Evolutionary conservation across 2,797 vertebrate species (phyloP), one percentile per base, ranked within the genome.

Genomic region (Okamejei kenojei): DNA sequence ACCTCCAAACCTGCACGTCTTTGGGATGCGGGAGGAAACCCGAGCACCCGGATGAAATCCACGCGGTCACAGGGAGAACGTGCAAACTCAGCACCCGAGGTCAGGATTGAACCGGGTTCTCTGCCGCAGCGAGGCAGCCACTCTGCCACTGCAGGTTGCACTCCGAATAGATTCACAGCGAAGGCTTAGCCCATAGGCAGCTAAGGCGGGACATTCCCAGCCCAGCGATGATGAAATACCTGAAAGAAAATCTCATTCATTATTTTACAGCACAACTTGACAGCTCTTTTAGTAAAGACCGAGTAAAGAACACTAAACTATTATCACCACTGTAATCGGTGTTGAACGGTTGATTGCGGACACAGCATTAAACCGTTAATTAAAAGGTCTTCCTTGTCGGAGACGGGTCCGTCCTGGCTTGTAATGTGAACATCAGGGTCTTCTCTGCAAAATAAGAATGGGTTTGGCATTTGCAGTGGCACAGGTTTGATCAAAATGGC

Each of bases 361-460:
- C 23, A 92, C 73, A 91, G 38, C 68, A 54, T 76, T 92, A 76
- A 17, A 13, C 35, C 38, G n/a, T 92, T 54, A 73, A 91, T 91
- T 91, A 74, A 73, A 68, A 74, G 32, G 38, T 19, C 23, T 74
- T 45, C 45, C 19, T 26, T 29, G 32, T 45, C 54, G 73, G 68
- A 91, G 13, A 8, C 17, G 11, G 19, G 54, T 92, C 45, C n/a
- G 26, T 29, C 71, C 71, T 74, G 73, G 23, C 90, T 76, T 38
- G 1, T 13, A 76, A 35, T 17, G 54, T 45, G 11, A 71, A 6
- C 23, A 7, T 54, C 63, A n/a, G 38, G 21, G 58, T 7, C 26
- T 74, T 11, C 90, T 76, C 23, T 54, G 74, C 76, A 29, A 76
- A 5, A 92, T 29, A 76, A 45, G 23, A 23, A 45, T 73, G 68